Evolutionary conservation across 2,797 vertebrate genomes (phyloP), one percentile per base, ranked within the genome.

Genomic region (Natrix natrix): DNA sequence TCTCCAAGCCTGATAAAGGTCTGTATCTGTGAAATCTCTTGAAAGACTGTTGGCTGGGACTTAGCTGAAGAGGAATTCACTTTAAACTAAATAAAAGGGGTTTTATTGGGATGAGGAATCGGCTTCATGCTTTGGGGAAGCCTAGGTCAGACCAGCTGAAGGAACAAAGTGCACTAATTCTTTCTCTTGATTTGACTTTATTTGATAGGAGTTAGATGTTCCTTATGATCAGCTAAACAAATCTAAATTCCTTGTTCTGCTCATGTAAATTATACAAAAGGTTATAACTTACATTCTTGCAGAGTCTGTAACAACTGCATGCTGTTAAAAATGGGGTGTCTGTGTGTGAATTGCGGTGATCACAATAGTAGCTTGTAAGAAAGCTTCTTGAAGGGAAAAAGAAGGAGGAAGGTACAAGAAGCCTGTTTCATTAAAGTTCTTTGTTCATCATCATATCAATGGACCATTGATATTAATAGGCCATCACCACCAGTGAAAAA

Each of bases 241-340:
- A 91, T 61, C 78, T 91, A 16, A 63, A 32, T 60, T 86, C 26
- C 55, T 93, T 91, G 92, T 92, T 56, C 91, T 63, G 43, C 17
- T 63, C 14, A 63, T 32, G 17, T n/a, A 87, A 32, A 78, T 48
- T 78, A 7, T 57, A 59, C 16, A 24, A 54, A 89, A 56, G 20
- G 4, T 56, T 88, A 28, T 28, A 54, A 32, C 4, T 52, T 78
- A 55, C 69, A 16, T 63, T 74, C 86, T 69, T 37, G 55, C 66
- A 74, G 14, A 60, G 57, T 14, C 28, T 43, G 61, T 86, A 60
- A 74, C 16, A 54, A n/a, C 28, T 87, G 22, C 3, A 61, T 52
- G 37, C 26, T 52, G 22, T 52, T 83, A 83, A 83, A 83, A 48
- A 83, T 12, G 22, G 37, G 20, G 0, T 2, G 32, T n/a, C n/a